phyloP scores from a whole-genome alignment of 2,797 vertebrate genomes.

The Alosa sapidissima region DNA sequence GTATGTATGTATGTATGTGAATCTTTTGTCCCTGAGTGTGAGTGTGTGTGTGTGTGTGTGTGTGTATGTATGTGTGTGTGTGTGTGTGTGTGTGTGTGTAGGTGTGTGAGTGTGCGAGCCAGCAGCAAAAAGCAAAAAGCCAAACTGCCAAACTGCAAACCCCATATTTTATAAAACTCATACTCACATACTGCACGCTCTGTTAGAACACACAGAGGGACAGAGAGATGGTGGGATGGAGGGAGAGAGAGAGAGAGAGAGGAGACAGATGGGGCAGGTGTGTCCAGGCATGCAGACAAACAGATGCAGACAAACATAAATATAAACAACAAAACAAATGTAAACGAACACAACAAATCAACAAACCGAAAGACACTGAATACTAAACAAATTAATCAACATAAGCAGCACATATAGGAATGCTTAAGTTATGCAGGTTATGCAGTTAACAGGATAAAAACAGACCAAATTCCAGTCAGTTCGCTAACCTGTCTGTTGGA shows the following conservation, averaged over 20 bases:
- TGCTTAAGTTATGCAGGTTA: background rate
- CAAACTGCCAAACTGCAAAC: conserved; percentile 36
- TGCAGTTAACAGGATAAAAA: background rate
- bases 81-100: background rate
- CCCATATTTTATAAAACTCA: conserved; percentile 48
- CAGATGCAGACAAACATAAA: conserved; percentile 47
- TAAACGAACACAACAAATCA: conserved; percentile 1
- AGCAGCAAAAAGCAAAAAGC: conserved; percentile 37
- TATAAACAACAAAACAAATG: conserved; percentile 12
- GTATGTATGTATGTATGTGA: background rate
- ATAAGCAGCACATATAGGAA: background rate
- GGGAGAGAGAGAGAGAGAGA: conserved; percentile 56
- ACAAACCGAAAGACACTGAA: background rate
- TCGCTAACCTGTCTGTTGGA: too few species aligned
- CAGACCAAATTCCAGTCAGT: too few species aligned
- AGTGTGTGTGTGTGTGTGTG: background rate
- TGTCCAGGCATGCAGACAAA: conserved; percentile 36
- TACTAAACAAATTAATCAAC: background rate
- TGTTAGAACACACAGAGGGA: conserved; percentile 62
- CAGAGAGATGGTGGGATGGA: background rate
- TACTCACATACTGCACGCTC: conserved; percentile 84
- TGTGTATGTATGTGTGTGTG: background rate
- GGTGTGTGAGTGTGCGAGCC: background rate
- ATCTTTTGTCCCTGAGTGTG: too few species aligned
- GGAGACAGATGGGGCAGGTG: conserved; percentile 45